phyloP scores from a whole-genome alignment of 2,113 vertebrate genomes.

The Hippocampus mohnikei region DNA sequence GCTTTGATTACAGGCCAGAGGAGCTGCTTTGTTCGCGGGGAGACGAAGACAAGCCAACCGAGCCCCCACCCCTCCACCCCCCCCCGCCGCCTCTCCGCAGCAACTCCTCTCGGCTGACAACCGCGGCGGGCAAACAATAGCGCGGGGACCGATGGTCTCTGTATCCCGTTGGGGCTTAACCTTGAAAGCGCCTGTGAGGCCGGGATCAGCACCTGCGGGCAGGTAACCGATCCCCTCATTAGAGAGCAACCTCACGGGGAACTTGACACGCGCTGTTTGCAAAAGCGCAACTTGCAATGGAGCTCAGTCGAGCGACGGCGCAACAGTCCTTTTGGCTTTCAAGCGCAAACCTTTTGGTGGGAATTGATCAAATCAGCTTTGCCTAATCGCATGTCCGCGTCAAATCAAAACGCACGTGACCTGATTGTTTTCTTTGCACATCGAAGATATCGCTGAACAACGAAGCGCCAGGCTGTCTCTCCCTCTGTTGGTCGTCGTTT shows the following conservation, averaged over 20 bases:
- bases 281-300: conserved; percentile 13
- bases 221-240: conserved; percentile 65
- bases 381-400: neutral
- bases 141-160: conserved; percentile 42
- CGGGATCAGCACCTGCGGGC: conserved; percentile 51
- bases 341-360: neutral
- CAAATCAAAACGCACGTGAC: neutral
- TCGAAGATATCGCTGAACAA: no score
- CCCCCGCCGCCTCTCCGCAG: conserved; percentile 41
- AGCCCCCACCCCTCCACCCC: conserved; percentile 32
- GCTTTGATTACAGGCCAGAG: conserved; percentile 73
- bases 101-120: conserved; percentile 54
- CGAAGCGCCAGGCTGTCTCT: no score
- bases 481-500: no score
- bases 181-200: conserved; percentile 51
- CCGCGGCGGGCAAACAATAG: conserved; percentile 65
- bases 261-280: conserved; percentile 49
- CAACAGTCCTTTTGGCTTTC: neutral
- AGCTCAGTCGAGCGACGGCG: neutral
- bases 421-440: no score
- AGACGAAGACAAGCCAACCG: conserved; percentile 44
- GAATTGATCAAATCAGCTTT: neutral
- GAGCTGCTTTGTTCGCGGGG: conserved; percentile 68
- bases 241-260: conserved; percentile 52
- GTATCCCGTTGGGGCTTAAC: conserved; percentile 46